Conservation (phyloP, 2,113 vertebrate species). For the Melanotaenia duboulayi region DNA sequence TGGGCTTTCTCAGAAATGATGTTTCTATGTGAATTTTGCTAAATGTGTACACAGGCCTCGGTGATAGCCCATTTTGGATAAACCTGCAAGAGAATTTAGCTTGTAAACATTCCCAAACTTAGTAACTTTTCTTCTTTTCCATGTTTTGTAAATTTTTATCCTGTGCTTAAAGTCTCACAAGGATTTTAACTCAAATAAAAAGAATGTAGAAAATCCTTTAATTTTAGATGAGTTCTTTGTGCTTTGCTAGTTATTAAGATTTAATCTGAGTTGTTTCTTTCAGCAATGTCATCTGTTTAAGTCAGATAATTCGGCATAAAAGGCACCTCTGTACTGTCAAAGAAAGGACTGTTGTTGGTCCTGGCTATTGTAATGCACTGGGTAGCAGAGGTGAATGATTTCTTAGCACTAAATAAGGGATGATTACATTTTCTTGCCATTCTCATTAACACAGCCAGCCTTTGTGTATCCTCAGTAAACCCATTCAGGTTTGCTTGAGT, state of each 20-base stretch:
- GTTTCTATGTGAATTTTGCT: constrained; percentile 10
- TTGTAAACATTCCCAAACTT: not conserved
- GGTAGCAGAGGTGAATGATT: constrained; percentile 15
- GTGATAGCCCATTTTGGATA: not conserved
- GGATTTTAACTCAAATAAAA: too few species aligned
- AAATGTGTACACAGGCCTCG: constrained; percentile 21
- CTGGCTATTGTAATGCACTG: constrained; percentile 38
- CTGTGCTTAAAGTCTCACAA: not conserved
- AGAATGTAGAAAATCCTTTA: not conserved
- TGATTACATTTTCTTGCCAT: not conserved
- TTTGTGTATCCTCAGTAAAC: constrained; percentile 46
- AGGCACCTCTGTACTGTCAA: constrained; percentile 23
- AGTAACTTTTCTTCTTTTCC: not conserved
- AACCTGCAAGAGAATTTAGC: not conserved
- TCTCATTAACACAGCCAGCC: not conserved
- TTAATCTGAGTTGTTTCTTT: not conserved
- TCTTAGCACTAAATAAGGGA: constrained; percentile 49
- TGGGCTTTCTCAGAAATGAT: not conserved
- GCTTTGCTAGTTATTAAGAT: not conserved
- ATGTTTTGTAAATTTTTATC: too few species aligned
- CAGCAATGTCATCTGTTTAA: not conserved
- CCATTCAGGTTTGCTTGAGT: constrained; percentile 2
- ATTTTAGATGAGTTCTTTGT: not conserved
- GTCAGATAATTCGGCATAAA: not conserved
- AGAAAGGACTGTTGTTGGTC: constrained; percentile 27